phyloP scores from a whole-genome alignment of 2,797 vertebrate species.

The Etheostoma nigrum region DNA sequence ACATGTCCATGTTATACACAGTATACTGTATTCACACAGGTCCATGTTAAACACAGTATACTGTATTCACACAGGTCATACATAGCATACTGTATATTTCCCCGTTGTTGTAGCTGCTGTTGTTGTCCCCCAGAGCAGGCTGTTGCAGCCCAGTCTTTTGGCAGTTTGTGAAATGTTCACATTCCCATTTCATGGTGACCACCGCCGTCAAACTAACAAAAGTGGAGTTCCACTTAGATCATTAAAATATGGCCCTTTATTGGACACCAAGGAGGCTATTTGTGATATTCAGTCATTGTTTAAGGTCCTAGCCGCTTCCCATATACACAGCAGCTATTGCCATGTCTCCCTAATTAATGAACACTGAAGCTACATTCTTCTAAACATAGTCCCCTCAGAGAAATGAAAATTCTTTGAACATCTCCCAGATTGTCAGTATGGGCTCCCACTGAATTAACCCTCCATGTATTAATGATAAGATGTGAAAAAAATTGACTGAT shows the following conservation, averaged over 20 bases:
- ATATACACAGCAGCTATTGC: constrained; percentile 13
- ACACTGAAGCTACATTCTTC: constrained; percentile 29
- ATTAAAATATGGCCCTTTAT: not conserved
- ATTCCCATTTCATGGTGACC: too few relatives aligned
- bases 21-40: too few relatives aligned
- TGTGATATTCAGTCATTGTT: constrained; percentile 26
- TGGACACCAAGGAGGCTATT: not conserved
- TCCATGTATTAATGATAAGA: constrained; percentile 41
- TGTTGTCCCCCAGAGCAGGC: too few relatives aligned
- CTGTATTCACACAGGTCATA: too few relatives aligned
- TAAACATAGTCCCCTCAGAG: constrained; percentile 56
- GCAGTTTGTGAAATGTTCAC: too few relatives aligned
- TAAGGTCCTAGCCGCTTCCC: constrained; percentile 2
- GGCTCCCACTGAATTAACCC: constrained; percentile 45
- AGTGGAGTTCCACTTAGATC: too few relatives aligned
- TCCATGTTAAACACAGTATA: too few relatives aligned
- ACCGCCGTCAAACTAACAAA: not conserved
- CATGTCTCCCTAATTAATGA: constrained; percentile 56
- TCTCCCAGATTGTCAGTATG: constrained; percentile 52
- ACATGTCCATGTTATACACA: too few relatives aligned
- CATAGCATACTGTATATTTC: too few relatives aligned
- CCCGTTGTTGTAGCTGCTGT: too few relatives aligned
- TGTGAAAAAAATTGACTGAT: constrained; percentile 15
- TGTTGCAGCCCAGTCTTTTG: too few relatives aligned
- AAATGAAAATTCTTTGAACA: constrained; percentile 60